Evolutionary conservation across 1,140 invertebrate genomes (phyloP), one percentile per base, ranked within the genome.

Genomic region (Drosophila teissieri): DNA sequence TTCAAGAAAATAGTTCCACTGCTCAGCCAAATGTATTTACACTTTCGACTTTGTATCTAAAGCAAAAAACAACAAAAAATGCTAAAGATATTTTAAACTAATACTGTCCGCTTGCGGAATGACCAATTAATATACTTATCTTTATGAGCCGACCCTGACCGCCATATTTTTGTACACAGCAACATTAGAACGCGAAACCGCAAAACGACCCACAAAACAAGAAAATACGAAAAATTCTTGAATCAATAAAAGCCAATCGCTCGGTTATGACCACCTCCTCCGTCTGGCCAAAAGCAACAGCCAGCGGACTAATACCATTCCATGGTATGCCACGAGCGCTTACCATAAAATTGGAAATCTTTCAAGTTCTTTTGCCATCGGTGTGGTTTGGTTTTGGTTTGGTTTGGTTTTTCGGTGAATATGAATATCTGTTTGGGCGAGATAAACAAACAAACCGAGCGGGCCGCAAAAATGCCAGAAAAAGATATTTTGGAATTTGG

Each of bases 311-410:
- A 62, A 76, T 68, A n/a, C n/a, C n/a, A 89, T 84, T 89, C 76
- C 76, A 56, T 51, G 48, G 67, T 60, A 80, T 89, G 83, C 85
- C 84, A 84, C 80, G 80, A 90, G 84, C 84, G 80, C 62, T 84
- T 73, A 80, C 77, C 85, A 89, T 89, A 90, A 89, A 89, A 83
- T 89, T 80, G 52, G 58, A 89, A 84, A 90, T 89, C 77, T 89
- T 89, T 80, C 84, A 89, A 82, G 85, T 84, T 89, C 64, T 68
- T 49, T 68, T 45, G 48, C n/a, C 39, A 62, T 44, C 42, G 10
- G 19, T 19, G 1, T 19, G 19, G 36, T 46, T 36, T 52, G 40
- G 40, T 7, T 27, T 48, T 48, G 19, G 19, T 24, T 24, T 4
- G 4, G 36, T 46, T 36, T 52, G 40, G 40, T 7, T 27, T 48